Percentiles rank a stretch among this genome's conserved stretches.
phyloP scores from a whole-genome alignment of 1,140 invertebrate species.

The Fopius arisanus region DNA sequence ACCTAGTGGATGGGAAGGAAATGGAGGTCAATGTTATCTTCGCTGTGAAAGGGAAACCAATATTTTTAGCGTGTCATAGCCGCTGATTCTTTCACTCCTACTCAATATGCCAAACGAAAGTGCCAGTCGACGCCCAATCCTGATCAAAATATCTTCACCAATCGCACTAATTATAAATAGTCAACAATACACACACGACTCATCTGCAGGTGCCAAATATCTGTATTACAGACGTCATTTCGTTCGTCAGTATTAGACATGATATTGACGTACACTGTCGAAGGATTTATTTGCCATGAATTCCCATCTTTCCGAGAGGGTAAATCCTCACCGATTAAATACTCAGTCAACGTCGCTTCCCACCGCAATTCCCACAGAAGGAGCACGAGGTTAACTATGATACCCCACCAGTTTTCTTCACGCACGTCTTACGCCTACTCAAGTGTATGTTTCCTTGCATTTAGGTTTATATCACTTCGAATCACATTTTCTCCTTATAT shows the following conservation, averaged over 20 bases:
- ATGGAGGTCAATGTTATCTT: slow-evolving; percentile 19
- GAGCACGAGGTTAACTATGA: background rate
- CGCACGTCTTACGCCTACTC: background rate
- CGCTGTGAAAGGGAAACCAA: background rate
- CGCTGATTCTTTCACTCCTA: background rate
- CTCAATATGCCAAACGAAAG: background rate
- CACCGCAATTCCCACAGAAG: background rate
- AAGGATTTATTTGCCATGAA: background rate
- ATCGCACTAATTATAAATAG: background rate
- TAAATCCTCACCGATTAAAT: background rate
- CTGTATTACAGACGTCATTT: background rate
- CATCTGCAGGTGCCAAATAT: background rate
- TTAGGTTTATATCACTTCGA: background rate
- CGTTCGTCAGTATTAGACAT: background rate
- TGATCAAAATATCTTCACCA: background rate
- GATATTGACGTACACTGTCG: background rate
- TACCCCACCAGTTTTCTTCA: background rate
- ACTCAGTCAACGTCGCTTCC: background rate
- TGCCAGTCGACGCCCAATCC: background rate
- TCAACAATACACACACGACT: background rate
- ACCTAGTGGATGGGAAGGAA: background rate
- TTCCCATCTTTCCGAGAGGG: background rate
- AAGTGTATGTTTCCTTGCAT: background rate
- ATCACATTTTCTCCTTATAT: background rate
- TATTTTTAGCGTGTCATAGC: slow-evolving; percentile 5